Conservation (phyloP, 2,888 invertebrate species). For the Ornithoptera alexandrae region DNA sequence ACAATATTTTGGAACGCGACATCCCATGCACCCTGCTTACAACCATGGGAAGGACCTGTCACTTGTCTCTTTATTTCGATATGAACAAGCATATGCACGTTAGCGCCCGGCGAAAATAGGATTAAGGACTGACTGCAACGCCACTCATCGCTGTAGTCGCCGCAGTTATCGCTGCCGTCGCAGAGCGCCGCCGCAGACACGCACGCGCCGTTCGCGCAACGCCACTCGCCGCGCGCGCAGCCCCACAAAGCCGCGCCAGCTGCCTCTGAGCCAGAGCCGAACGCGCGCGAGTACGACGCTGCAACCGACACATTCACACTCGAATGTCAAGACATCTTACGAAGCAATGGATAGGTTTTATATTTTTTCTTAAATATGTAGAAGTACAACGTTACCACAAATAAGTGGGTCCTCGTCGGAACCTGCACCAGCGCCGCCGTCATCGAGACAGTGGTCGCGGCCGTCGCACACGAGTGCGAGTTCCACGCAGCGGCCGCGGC, state of each 20-base stretch:
- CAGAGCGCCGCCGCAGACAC: slow-evolving; percentile 84
- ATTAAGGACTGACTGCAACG: slow-evolving; percentile 77
- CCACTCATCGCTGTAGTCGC: slow-evolving; percentile 82
- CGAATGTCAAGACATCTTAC: no score
- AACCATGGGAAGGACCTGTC: no score
- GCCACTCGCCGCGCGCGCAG: slow-evolving; percentile 77
- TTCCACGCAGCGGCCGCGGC: slow-evolving; percentile 82
- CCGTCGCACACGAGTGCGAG: slow-evolving; percentile 85
- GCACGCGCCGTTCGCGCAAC: slow-evolving; percentile 87
- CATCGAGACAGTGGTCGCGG: slow-evolving; percentile 83
- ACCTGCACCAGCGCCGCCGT: slow-evolving; percentile 77
- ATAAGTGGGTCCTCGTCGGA: slow-evolving; percentile 81
- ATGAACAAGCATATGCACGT: neutral
- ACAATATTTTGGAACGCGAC: no score
- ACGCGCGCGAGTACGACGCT: slow-evolving; percentile 57
- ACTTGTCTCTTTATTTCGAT: neutral
- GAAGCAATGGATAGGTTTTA: no score
- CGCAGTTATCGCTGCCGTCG: slow-evolving; percentile 87
- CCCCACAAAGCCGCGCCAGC: slow-evolving; percentile 67
- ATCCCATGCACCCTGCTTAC: no score
- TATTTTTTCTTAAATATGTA: no score
- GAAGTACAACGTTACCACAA: slow-evolving; percentile 63
- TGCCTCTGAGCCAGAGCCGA: slow-evolving; percentile 71
- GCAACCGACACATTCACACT: slow-evolving; percentile 35
- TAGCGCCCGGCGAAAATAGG: neutral